Evolutionary conservation across 2,888 invertebrate genomes (phyloP), one percentile per base, ranked within the genome.

Genomic region (Linnaemya tessellans): DNA sequence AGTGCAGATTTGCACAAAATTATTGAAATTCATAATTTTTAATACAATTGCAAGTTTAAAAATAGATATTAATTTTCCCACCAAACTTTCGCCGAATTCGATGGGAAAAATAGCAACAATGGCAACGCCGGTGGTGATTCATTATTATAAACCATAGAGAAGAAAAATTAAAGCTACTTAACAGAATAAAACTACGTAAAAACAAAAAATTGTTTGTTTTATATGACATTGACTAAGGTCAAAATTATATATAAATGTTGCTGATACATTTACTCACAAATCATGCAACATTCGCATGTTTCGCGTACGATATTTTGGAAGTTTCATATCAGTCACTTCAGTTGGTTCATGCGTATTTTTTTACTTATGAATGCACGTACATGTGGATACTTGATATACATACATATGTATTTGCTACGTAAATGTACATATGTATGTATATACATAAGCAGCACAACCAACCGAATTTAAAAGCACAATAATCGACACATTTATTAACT

Each of bases 211-310:
- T 43, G 15, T 70, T 68, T 67, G 62, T 56, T 15, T 49, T 51
- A 77, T 18, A 18, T 79, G 87, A 87, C 87, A 86, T 87, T 87
- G 87, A 43, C 49, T 74, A 87, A 87, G 87, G 87, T 87, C 87
- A 82, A 46, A 78, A 58, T 49, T 67, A 60, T 54, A 62, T 38
- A 46, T 8, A 62, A 84, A 84, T 87, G 87, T 87, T 86, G 84
- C 79, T 38, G 64, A 83, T 46, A 84, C 73, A 80, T 84, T 73
- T 43, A 13, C 11, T 30, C 8, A 35, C 10, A 20, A 51, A 56
- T 64, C 73, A 54, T 15, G 79, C 81, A 84, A 82, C 84, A 79
- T 67, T 75, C 41, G 11, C 67, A 60, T 77, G 80, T 38, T 77
- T 65, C 5, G 35, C 13, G 22, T 43, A 75, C 49, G 41, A 75